Evolutionary conservation across 1,140 invertebrate genomes (phyloP).

Genomic region (Campoletis sonorensis): DNA sequence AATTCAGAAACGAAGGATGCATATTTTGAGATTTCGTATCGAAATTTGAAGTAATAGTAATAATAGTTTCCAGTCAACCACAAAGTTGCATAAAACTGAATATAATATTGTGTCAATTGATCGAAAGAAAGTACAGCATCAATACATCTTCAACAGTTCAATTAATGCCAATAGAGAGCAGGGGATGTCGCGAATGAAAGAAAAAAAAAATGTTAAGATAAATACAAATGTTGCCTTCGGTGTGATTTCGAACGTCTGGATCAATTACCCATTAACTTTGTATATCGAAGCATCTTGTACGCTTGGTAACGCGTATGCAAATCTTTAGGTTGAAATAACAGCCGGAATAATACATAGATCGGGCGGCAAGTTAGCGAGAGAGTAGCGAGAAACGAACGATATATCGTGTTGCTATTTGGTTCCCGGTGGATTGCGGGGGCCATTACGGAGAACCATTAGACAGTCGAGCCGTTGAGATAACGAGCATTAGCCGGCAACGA

Average conservation of each 20-base stretch:
- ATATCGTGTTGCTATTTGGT: constrained; percentile 66
- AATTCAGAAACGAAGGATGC: too few species aligned
- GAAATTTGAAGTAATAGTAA: too few species aligned
- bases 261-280: not conserved
- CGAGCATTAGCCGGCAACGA: constrained; percentile 72
- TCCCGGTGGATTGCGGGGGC: constrained; percentile 49
- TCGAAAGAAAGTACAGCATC: too few species aligned
- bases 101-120: too few species aligned
- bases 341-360: constrained; percentile 69
- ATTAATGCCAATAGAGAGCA: not conserved
- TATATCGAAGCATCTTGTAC: not conserved
- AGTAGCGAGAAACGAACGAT: constrained; percentile 74
- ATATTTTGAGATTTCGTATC: not conserved
- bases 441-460: constrained; percentile 76
- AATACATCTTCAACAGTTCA: too few species aligned
- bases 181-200: not conserved
- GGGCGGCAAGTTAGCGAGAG: constrained; percentile 65
- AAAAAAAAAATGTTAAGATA: not conserved
- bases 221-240: not conserved
- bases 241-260: not conserved
- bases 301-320: constrained; percentile 51
- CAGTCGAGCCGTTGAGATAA: constrained; percentile 76
- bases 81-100: too few species aligned
- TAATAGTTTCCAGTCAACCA: too few species aligned
- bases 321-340: constrained; percentile 69